Conservation (phyloP, 2,797 vertebrate species). For the Sitta carolinensis region DNA sequence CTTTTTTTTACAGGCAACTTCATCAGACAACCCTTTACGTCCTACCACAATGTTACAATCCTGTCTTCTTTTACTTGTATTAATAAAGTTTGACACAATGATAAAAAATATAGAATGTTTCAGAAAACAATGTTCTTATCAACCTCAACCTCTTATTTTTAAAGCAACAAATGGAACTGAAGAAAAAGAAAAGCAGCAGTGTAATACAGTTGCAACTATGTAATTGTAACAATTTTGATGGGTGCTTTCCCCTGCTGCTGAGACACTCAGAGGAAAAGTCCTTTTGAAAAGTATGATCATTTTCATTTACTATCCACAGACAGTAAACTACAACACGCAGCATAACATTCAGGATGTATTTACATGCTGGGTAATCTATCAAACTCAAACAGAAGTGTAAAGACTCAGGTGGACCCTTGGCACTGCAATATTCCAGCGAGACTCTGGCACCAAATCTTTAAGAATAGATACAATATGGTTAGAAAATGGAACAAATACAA, state of each 20-base stretch:
- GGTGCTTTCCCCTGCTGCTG: not conserved
- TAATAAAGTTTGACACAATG: not conserved
- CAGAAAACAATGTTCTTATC: not conserved
- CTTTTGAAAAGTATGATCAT: not conserved
- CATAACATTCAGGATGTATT: not conserved
- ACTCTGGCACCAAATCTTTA: not conserved
- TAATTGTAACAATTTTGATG: not conserved
- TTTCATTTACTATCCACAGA: not conserved
- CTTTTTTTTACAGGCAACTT: not conserved
- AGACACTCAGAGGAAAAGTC: not conserved
- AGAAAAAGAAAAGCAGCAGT: not conserved
- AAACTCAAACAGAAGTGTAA: not conserved
- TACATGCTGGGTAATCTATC: not conserved
- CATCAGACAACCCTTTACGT: not conserved
- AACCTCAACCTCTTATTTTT: not conserved
- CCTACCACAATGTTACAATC: not conserved
- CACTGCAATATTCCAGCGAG: not conserved
- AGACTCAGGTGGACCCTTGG: not conserved
- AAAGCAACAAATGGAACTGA: not conserved
- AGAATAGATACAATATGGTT: not conserved
- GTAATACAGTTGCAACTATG: not conserved
- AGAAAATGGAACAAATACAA: not conserved
- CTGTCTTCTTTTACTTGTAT: not conserved
- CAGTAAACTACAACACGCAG: not conserved
- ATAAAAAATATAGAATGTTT: not conserved